Base-by-base conservation (phyloP, 2,888 invertebrate genomes). In the Cerastis rubricosa region DNA sequence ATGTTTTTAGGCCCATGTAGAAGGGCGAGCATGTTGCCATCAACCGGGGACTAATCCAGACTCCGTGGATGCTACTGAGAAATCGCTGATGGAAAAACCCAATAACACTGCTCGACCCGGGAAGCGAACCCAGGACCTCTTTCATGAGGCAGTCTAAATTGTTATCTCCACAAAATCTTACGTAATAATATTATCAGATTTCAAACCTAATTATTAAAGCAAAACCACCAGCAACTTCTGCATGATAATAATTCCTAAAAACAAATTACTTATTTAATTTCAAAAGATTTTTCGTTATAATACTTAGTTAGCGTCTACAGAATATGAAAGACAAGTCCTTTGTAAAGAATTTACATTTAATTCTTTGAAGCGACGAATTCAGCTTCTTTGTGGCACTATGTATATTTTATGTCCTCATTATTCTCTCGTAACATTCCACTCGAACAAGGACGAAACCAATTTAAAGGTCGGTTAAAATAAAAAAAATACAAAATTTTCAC, bases 361-460 rank as follows among this genome's bases (percentile, higher is more conserved):
- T 75, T 74, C 49, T 76, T 6, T 40, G 29, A 69, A 74, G 54
- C 65, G 49, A 81, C 66, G 64, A 71, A 63, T 81, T 72, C 22
- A 72, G 71, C 69, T 80, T 29, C 64, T 82, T 70, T 74, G 40
- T 64, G 8, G 25, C 47, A 68, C 74, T 71, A 66, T 81, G 71
- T 76, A 74, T 79, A 79, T 81, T 78, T 81, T 65, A 76, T 76
- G 49, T 19, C 67, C 65, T 77, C 72, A 85, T 84, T 82, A 84
- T 81, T 78, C 76, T 76, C 77, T 84, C 57, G 77, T 78, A 82
- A 81, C 74, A 69, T 78, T 79, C 59, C 64, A 54, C 64, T 71
- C 59, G 65, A 85, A 85, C 74, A 85, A 69, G 72, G 47, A 47
- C 65, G 35, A 79, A 82, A 84, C 74, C 85, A 86, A 84, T 86